Evolutionary conservation across 1,140 invertebrate species (phyloP), one percentile per base, ranked within the genome.

Genomic region (Aphelenchoides fujianensis): DNA sequence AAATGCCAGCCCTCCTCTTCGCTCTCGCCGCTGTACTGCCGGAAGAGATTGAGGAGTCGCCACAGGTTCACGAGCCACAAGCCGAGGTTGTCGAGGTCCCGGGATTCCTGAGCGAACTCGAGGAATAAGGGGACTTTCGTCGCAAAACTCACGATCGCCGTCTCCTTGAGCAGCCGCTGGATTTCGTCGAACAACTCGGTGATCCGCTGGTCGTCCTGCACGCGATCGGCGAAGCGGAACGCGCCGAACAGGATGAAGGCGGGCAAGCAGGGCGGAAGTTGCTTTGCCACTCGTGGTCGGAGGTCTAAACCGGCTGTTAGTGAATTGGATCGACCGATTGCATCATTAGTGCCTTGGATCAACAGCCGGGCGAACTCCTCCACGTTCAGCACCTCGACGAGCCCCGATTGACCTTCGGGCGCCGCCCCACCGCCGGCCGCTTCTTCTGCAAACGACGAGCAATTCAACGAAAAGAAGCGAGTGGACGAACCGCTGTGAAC

Each of bases 11-110:
- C 68, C 55, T 67, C 63, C 55, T 67, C 63, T 71, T 86, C 86
- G 69, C 90, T 90, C 77, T 96, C 92, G 2, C 94, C 94, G 77
- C 92, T 94, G 85, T 97, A 98, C 85, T 98, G 95, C 79, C 96
- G 94, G 70, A 98, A 87, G 73, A 91, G 91, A 86, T 97, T 93
- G 7, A 97, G 85, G 16, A 98, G 85, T 55, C 93, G 89, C 81
- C 86, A 88, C 3, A 92, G 91, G 84, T 97, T 98, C 1, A 92
- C 90, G 0, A 97, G 87, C 95, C 95, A 98, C 9, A 98, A 84
- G 0, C 91, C 90, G 0, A 90, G 89, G 0, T 90, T 89, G 74
- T 98, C 95, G 7, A 95, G 88, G 69, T 82, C 80, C 32, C 61
- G 70, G 16, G 79, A 82, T 64, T 69, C 72, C 71, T 81, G 32